A percentile compares a stretch with the other conserved stretches of the same genome.
These are phyloP conservation scores for Lithosia quadra DNA, from an alignment of 2,888 invertebrate genomes.

Conservation along the genomic window DNA sequence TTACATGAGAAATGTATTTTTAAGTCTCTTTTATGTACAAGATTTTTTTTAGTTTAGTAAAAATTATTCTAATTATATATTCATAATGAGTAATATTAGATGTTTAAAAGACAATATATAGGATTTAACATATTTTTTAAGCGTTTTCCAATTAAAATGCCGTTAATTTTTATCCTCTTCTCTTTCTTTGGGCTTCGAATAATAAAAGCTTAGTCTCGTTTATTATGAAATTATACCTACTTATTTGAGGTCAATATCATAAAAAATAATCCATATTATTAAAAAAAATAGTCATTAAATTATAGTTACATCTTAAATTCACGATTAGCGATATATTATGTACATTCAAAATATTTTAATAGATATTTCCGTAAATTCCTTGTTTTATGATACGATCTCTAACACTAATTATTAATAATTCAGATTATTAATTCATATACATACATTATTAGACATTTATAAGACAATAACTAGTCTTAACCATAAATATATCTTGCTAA, in stretches of 20 bases:
- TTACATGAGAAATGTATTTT: slow-evolving; percentile 40
- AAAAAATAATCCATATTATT: not conserved
- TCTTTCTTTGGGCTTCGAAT: not conserved
- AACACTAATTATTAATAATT: slow-evolving; percentile 26
- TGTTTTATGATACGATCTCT: not conserved
- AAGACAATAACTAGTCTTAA: slow-evolving; percentile 23
- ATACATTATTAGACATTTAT: slow-evolving; percentile 29
- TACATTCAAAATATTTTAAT: slow-evolving; percentile 35
- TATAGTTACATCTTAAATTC: slow-evolving; percentile 30
- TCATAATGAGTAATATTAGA: not conserved
- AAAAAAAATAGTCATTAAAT: slow-evolving; percentile 27
- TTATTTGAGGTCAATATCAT: not conserved
- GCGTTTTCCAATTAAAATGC: slow-evolving; percentile 1
- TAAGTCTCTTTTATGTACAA: slow-evolving; percentile 23
- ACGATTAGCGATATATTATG: slow-evolving; percentile 25
- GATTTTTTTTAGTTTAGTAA: not conserved
- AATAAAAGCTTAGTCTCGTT: not conserved
- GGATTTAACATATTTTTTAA: not conserved
- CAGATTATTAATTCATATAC: slow-evolving; percentile 35
- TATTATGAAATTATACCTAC: not conserved
- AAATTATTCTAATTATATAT: not conserved
- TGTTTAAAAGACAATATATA: not conserved
- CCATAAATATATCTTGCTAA: not conserved
- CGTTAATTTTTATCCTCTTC: not conserved
- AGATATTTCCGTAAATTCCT: slow-evolving; percentile 17